Percentiles rank a stretch among this genome's conserved stretches.
These are phyloP conservation scores for Endotricha flammealis DNA, from an alignment of 2,888 invertebrate species.

Conservation along the genomic window DNA sequence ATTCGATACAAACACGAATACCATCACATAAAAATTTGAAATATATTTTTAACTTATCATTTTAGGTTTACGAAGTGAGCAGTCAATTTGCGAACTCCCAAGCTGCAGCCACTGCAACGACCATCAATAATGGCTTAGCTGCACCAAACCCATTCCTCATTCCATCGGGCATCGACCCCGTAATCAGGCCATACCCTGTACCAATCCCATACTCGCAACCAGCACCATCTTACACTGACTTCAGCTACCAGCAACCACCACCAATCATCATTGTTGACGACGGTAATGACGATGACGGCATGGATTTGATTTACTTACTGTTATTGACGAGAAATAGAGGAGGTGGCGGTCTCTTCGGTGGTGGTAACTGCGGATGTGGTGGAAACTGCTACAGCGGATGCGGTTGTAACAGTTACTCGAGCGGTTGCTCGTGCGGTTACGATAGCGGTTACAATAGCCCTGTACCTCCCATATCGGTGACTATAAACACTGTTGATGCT, in stretches of 20 bases:
- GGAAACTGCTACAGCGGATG: not conserved
- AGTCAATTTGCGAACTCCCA: slow-evolving; percentile 4
- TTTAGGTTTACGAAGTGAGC: too few relatives aligned
- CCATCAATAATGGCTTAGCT: not conserved
- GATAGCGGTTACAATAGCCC: too few relatives aligned
- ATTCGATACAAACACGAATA: too few relatives aligned
- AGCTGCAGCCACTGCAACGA: not conserved
- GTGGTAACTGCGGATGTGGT: not conserved
- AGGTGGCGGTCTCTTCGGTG: slow-evolving; percentile 9
- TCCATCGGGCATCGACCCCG: slow-evolving; percentile 5
- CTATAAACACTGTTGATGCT: not conserved
- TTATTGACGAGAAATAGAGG: slow-evolving; percentile 1
- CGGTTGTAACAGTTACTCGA: not conserved
- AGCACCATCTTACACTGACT: not conserved
- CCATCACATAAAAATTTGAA: too few relatives aligned
- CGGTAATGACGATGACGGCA: not conserved
- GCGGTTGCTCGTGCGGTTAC: too few relatives aligned
- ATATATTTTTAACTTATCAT: too few relatives aligned
- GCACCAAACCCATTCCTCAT: slow-evolving; percentile 3
- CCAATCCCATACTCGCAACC: not conserved
- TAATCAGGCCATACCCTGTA: not conserved
- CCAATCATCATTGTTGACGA: slow-evolving; percentile 13
- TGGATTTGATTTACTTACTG: slow-evolving; percentile 11
- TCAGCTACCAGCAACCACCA: slow-evolving; percentile 3
- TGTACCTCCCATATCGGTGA: not conserved